A percentile compares a stretch with the other conserved stretches of the same genome.
phyloP scores from a whole-genome alignment of 2,113 vertebrate species.

The Oncorhynchus kisutch region DNA sequence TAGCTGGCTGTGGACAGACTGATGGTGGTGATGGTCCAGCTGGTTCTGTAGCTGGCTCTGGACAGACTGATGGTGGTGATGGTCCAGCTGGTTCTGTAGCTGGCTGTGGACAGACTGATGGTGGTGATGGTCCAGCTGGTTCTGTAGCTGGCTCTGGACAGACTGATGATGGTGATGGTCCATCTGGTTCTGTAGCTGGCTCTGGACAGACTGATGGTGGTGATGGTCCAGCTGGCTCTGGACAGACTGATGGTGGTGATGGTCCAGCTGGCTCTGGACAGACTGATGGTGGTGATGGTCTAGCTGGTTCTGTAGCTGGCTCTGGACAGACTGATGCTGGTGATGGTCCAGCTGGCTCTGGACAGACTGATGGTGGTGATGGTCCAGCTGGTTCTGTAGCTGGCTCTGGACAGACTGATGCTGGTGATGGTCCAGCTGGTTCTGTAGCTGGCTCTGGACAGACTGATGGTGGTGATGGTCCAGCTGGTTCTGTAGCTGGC shows the following conservation, averaged over 20 bases:
- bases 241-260: constrained; percentile 63
- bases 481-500: no score
- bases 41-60: no score
- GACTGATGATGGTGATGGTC: no score
- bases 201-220: constrained; percentile 38
- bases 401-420: not conserved
- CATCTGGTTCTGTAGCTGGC: constrained; percentile 14
- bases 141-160: no score
- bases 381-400: constrained; percentile 3
- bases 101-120: no score
- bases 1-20: no score
- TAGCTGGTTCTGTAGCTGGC: constrained; percentile 36
- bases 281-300: constrained; percentile 52
- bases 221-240: constrained; percentile 62
- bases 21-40: constrained; percentile 30
- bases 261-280: constrained; percentile 64
- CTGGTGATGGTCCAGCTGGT: no score
- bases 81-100: no score
- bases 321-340: constrained; percentile 32
- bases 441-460: no score
- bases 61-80: no score
- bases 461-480: constrained; percentile 15
- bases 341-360: constrained; percentile 41
- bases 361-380: constrained; percentile 58
- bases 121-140: no score